Evolutionary conservation across 1,140 invertebrate species (phyloP).

Genomic region (Dreissena polymorpha): DNA sequence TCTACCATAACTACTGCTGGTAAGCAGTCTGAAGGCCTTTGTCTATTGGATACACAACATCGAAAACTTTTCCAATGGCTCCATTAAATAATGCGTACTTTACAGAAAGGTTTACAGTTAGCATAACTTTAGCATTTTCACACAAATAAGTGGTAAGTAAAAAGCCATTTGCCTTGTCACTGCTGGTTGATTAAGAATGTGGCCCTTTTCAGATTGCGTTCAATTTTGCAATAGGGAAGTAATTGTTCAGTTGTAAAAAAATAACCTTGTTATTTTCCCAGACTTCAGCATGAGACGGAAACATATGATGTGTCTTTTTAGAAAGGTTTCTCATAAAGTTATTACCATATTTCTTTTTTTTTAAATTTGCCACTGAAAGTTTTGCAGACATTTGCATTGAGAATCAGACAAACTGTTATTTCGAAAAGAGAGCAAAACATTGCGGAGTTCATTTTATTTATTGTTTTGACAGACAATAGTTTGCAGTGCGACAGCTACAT

Average conservation of each 20-base stretch:
- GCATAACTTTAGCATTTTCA: conserved; percentile 53
- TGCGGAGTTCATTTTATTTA: conserved; percentile 12
- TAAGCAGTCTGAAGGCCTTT: conserved; percentile 25
- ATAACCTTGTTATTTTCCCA: conserved; percentile 38
- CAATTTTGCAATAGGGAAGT: conserved; percentile 37
- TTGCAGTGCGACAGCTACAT: conserved; percentile 14
- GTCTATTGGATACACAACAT: conserved; percentile 44
- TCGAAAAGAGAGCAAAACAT: conserved; percentile 29
- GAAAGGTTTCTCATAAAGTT: not conserved
- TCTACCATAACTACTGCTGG: conserved; percentile 47
- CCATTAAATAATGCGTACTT: conserved; percentile 52
- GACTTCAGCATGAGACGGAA: conserved; percentile 31
- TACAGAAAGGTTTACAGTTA: conserved; percentile 50
- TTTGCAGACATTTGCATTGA: conserved; percentile 37
- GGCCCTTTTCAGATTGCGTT: conserved; percentile 23
- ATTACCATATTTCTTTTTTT: conserved; percentile 5
- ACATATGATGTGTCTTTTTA: conserved; percentile 3
- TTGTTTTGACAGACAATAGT: conserved; percentile 38
- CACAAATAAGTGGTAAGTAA: conserved; percentile 22
- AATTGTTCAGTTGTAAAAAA: conserved; percentile 20
- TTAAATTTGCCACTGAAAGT: conserved; percentile 42
- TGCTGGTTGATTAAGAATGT: conserved; percentile 40
- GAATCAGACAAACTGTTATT: conserved; percentile 7
- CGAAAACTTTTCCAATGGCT: conserved; percentile 37
- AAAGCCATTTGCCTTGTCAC: not conserved